Percentiles rank a stretch among this genome's conserved stretches.
Evolutionary conservation across 2,113 vertebrate species (phyloP).

Genomic region (Piliocolobus tephrosceles): DNA sequence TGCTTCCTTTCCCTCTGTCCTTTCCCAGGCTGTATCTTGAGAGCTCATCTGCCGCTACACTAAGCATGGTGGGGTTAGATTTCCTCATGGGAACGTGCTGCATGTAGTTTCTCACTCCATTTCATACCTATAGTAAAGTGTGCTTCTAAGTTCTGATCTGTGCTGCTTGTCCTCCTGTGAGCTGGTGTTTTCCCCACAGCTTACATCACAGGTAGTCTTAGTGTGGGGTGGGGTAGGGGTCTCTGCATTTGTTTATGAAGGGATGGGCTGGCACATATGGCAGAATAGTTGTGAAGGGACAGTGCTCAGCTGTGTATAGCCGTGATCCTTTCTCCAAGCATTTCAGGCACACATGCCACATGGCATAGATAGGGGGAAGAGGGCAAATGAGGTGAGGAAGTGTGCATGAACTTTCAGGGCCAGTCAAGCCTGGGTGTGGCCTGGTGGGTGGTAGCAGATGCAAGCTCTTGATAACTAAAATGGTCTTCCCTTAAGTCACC

Average conservation of each 20-base stretch:
- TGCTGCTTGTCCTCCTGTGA: neutral
- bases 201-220: neutral
- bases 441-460: neutral
- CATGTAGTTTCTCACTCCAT: neutral
- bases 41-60: neutral
- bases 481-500: neutral
- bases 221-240: neutral
- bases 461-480: neutral
- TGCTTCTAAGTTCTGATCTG: neutral
- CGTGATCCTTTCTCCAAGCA: neutral
- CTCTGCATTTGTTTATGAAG: neutral
- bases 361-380: neutral
- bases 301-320: neutral
- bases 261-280: neutral
- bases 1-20: slow-evolving; percentile 36
- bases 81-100: accelerated
- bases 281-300: neutral
- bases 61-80: neutral
- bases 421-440: neutral
- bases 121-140: neutral
- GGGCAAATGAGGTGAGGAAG: neutral
- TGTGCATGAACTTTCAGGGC: neutral
- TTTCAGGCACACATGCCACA: neutral
- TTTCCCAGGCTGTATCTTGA: neutral
- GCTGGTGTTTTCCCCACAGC: neutral